Evolutionary conservation across 2,797 vertebrate species (phyloP).

Genomic region (Falco columbarius): DNA sequence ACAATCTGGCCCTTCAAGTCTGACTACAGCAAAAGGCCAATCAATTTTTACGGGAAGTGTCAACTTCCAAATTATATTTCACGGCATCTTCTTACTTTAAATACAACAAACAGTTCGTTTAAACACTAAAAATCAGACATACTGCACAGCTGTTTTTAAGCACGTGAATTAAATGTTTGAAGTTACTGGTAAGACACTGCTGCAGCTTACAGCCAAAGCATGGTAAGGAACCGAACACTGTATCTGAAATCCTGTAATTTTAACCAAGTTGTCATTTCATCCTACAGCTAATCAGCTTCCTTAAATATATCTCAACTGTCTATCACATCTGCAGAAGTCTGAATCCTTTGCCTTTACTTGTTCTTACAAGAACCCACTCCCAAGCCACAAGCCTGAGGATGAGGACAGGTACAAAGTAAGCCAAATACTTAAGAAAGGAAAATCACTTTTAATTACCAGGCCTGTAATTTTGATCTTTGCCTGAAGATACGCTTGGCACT

Average conservation of each 20-base stretch:
- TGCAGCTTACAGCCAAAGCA: not conserved
- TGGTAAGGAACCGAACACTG: not conserved
- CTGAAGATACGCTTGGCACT: not conserved
- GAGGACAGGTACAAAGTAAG: conserved; percentile 9
- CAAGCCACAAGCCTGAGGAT: not conserved
- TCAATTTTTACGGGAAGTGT: not conserved
- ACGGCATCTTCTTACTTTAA: not conserved
- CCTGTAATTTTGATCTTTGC: conserved; percentile 1
- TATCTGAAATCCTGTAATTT: not conserved
- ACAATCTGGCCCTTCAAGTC: not conserved
- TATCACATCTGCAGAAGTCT: not conserved
- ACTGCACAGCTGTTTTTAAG: not conserved
- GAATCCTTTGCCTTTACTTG: not conserved
- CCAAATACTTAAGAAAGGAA: conserved; percentile 9
- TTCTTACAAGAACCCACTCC: not conserved
- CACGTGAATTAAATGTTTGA: not conserved
- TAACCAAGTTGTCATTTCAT: not conserved
- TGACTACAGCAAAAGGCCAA: not conserved
- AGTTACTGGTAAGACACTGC: not conserved
- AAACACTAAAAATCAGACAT: not conserved
- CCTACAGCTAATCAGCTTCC: not conserved
- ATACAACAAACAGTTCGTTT: not conserved
- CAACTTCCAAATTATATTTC: not conserved
- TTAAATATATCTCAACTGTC: not conserved
- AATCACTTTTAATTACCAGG: conserved; percentile 19